Evolutionary conservation across 2,888 invertebrate species (phyloP), one percentile per base, ranked within the genome.

Genomic region (Abscondita cerata): DNA sequence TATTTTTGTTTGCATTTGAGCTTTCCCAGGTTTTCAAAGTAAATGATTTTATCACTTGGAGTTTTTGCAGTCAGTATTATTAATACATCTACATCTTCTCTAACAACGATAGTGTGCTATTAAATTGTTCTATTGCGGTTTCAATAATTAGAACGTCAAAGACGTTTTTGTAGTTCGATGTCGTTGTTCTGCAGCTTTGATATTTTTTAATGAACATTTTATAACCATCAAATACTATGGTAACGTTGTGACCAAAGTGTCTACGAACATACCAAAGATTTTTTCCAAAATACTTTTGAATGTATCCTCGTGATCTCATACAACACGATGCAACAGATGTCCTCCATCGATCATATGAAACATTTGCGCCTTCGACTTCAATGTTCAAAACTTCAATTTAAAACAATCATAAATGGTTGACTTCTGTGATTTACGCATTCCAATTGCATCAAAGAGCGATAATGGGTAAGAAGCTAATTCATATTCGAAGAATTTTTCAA

Each of bases 71-170:
- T 70, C 5, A 73, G 56, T 56, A 72, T 54, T 47, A 69, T 55
- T 12, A 72, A 19, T 34, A 72, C 64, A 48, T 74, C 71, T 2
- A 74, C 66, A 65, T 72, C 70, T 66, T 73, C 72, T 40, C 71
- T 72, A 60, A 74, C 65, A 65, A 74, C 64, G 61, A 31, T 38
- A 12, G 65, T 55, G 56, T 66, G 59, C 18, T 52, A 65, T 62
- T 65, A 51, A 55, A 65, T 52, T 67, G 44, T 13, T 68, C 58
- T 25, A 70, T 55, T 44, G 70, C 71, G 51, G 68, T 72, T 57
- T 71, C 68, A 50, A 74, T 61, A 57, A 74, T 75, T 46, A 74
- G 47, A 13, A 70, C 71, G 68, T 70, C 70, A 59, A 68, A 69
- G 58, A 67, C 65, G 52, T 69, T 64, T 20, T 53, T 18, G 64